Conservation (phyloP, 2,888 invertebrate genomes). For the Chrysodeixis includens region DNA sequence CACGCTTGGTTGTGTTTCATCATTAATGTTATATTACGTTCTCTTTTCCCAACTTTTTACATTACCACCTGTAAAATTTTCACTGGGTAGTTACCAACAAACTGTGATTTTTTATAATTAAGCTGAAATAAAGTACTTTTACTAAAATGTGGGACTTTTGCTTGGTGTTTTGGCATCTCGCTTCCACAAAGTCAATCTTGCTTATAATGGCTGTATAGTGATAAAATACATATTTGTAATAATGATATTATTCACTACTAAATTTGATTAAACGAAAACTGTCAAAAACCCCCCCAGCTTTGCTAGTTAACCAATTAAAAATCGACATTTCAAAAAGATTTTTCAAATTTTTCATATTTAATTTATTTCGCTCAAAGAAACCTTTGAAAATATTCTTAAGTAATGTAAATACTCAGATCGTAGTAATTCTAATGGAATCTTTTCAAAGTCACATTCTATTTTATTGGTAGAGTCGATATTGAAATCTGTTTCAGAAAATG, state of each 20-base stretch:
- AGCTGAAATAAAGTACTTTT: neutral
- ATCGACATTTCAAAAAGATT: neutral
- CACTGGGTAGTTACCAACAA: neutral
- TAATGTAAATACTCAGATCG: neutral
- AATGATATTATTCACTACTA: too few relatives aligned
- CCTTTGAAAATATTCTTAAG: conserved; percentile 12
- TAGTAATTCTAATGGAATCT: conserved; percentile 19
- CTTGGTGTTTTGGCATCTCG: too few relatives aligned
- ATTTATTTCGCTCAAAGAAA: neutral
- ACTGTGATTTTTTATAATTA: conserved; percentile 2
- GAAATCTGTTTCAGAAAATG: conserved; percentile 39
- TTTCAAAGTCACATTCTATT: conserved; percentile 20
- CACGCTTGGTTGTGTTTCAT: conserved; percentile 37
- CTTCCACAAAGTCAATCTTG: too few relatives aligned
- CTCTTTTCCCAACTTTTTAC: conserved; percentile 43
- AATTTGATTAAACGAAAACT: neutral
- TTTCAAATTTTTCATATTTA: neutral
- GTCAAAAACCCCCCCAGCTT: neutral
- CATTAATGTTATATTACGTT: conserved; percentile 35
- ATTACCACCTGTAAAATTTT: conserved; percentile 34
- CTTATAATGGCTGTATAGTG: too few relatives aligned
- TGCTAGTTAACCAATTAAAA: too few relatives aligned
- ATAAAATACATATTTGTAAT: too few relatives aligned
- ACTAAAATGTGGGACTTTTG: neutral
- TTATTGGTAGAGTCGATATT: conserved; percentile 39